These are phyloP conservation scores for Drosophila phalerata DNA, from an alignment of 2,888 invertebrate species.

Conservation along the genomic window DNA sequence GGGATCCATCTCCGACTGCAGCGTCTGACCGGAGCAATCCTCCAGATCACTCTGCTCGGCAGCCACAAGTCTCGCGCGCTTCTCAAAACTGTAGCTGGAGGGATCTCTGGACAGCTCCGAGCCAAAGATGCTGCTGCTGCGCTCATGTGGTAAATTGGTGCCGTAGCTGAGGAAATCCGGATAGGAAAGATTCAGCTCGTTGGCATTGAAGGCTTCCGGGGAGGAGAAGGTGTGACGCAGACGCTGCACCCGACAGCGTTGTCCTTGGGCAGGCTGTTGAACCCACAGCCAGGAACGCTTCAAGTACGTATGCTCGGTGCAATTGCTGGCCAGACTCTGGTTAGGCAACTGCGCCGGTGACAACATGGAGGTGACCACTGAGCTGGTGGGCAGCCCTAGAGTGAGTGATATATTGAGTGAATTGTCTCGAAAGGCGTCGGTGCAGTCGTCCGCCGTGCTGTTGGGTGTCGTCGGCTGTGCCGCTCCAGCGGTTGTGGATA, in stretches of 20 bases:
- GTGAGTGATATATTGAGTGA: constrained; percentile 85
- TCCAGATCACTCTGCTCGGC: constrained; percentile 34
- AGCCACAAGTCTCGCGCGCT: constrained; percentile 47
- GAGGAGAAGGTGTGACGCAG: constrained; percentile 84
- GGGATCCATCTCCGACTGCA: constrained; percentile 43
- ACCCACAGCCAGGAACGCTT: constrained; percentile 84
- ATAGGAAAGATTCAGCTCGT: constrained; percentile 66
- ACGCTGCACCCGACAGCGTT: constrained; percentile 79
- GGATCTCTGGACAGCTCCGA: constrained; percentile 84
- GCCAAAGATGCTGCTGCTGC: constrained; percentile 83
- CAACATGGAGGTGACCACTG: constrained; percentile 15
- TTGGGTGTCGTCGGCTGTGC: constrained; percentile 75
- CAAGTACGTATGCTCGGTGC: constrained; percentile 83
- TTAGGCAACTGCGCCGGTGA: constrained; percentile 35
- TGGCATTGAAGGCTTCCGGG: constrained; percentile 82
- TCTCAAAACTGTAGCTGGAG: constrained; percentile 66
- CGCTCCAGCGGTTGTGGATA: constrained; percentile 76
- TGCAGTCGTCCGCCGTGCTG: constrained; percentile 82
- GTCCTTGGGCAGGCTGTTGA: constrained; percentile 73
- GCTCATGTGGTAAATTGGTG: constrained; percentile 83
- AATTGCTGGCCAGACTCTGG: constrained; percentile 64
- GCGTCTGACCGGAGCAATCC: constrained; percentile 36
- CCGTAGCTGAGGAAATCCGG: constrained; percentile 83
- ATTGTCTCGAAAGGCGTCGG: constrained; percentile 83
- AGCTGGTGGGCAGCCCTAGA: constrained; percentile 78